Conservation (phyloP, 2,797 vertebrate genomes). For the Takifugu ocellatus region DNA sequence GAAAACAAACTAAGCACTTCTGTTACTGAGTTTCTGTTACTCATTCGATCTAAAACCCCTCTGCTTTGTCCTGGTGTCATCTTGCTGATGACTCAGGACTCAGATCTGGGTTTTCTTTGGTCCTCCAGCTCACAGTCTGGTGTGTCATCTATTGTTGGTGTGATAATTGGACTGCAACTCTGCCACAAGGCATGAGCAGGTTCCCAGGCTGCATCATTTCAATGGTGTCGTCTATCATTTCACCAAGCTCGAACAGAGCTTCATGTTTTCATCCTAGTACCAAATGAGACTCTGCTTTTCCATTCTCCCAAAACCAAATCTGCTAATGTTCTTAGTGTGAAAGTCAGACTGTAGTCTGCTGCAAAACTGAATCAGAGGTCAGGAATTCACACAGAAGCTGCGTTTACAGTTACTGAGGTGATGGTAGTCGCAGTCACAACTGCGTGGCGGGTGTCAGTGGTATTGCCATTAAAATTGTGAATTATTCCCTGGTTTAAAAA, state of each 20-base stretch:
- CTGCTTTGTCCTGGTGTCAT: neutral
- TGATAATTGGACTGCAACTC: constrained; percentile 20
- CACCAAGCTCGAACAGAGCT: constrained; percentile 4
- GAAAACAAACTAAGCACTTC: too few relatives aligned
- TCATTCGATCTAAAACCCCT: constrained; percentile 1
- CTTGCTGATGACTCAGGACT: neutral
- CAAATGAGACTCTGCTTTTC: constrained; percentile 36
- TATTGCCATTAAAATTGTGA: too few relatives aligned
- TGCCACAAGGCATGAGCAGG: constrained; percentile 8
- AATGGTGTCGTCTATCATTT: constrained; percentile 1
- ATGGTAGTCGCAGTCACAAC: neutral
- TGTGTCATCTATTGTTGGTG: constrained; percentile 31
- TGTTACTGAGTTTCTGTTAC: neutral
- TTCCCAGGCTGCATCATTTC: constrained; percentile 12
- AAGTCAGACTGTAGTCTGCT: constrained; percentile 18
- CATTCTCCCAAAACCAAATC: constrained; percentile 48
- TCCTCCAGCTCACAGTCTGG: constrained; percentile 23
- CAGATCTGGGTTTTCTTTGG: constrained; percentile 7
- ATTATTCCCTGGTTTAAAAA: too few relatives aligned
- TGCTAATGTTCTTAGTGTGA: constrained; percentile 54
- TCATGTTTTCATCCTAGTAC: constrained; percentile 26
- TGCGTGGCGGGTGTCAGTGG: too few relatives aligned
- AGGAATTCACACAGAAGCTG: constrained; percentile 35
- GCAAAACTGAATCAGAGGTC: constrained; percentile 43
- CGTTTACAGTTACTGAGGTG: neutral